Conservation (phyloP, 1,140 invertebrate species). For the Papilio aristodemus region DNA sequence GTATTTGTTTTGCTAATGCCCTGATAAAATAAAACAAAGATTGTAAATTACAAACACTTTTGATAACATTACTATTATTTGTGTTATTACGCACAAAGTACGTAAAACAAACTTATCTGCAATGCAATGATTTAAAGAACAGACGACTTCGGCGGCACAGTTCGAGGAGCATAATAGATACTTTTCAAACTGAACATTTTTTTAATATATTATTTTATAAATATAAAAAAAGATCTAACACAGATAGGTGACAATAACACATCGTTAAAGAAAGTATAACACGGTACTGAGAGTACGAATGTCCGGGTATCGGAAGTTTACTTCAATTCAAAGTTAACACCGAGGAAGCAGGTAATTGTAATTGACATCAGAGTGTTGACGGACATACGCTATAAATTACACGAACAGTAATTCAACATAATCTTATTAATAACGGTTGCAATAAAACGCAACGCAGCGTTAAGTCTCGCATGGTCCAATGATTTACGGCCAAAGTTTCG, state of each 20-base stretch:
- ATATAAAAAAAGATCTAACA: no score
- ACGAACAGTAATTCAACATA: constrained; percentile 52
- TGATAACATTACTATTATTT: constrained; percentile 13
- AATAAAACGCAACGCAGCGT: constrained; percentile 72
- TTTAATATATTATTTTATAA: no score
- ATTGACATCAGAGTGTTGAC: constrained; percentile 18
- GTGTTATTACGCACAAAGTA: constrained; percentile 15
- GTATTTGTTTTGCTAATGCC: constrained; percentile 11
- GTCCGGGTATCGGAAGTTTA: background rate
- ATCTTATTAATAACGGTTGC: constrained; percentile 64
- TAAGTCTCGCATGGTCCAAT: constrained; percentile 60
- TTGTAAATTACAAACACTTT: constrained; percentile 1
- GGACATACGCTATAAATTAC: constrained; percentile 52
- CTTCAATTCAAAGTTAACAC: constrained; percentile 20
- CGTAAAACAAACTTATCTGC: constrained; percentile 8
- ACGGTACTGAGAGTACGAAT: background rate
- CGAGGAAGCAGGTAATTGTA: constrained; percentile 6
- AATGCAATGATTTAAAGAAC: constrained; percentile 2
- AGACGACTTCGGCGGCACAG: background rate
- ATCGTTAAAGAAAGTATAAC: background rate
- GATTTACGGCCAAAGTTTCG: constrained; percentile 71
- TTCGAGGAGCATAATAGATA: background rate
- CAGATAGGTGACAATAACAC: background rate
- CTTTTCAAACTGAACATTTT: background rate
- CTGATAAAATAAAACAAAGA: constrained; percentile 5